Evolutionary conservation across 2,113 vertebrate genomes (phyloP).

Genomic region (Gracilinanus agilis): DNA sequence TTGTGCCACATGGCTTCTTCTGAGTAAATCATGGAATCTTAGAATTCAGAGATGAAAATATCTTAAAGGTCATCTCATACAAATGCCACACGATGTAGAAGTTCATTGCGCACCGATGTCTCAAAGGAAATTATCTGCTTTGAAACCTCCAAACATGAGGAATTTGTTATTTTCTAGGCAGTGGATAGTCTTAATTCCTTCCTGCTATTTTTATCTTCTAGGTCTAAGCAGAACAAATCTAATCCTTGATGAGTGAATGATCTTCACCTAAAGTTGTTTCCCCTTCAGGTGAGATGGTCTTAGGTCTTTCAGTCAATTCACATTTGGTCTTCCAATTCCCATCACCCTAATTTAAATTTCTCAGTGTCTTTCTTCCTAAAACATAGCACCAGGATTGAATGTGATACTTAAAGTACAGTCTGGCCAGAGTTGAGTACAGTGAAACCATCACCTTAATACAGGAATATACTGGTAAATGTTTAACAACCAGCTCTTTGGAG

Average conservation of each 20-base stretch:
- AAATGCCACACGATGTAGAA: neutral
- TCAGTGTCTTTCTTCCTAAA: neutral
- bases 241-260: neutral
- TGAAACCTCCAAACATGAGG: neutral
- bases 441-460: neutral
- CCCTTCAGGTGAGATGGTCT: neutral
- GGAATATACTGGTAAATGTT: neutral
- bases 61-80: neutral
- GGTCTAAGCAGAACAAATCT: neutral
- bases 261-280: neutral
- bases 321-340: no score
- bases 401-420: neutral
- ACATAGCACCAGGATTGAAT: neutral
- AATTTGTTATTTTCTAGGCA: neutral
- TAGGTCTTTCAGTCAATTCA: no score
- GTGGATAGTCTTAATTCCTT: neutral
- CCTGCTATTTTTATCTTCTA: neutral
- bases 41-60: neutral
- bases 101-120: neutral
- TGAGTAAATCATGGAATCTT: neutral
- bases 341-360: neutral
- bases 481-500: neutral
- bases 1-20: neutral
- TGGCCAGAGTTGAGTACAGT: neutral
- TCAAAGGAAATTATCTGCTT: neutral